Conservation (phyloP, 2,113 vertebrate genomes). For the Psittacula cyanocephala region DNA sequence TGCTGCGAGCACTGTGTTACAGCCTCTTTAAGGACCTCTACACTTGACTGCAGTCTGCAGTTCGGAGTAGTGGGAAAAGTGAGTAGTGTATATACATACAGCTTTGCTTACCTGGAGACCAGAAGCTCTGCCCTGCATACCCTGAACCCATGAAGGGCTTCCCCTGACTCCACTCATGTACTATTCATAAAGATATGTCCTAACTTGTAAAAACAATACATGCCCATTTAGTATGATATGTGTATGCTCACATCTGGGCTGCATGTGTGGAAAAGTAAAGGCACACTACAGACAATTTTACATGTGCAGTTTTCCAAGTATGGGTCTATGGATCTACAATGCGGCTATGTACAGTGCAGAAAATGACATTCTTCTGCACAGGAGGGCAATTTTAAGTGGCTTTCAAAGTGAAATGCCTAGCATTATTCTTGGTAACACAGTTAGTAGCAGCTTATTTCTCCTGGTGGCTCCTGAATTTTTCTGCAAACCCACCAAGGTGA, state of each 20-base stretch:
- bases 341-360: not conserved
- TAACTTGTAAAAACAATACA: conserved; percentile 16
- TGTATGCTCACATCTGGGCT: conserved; percentile 50
- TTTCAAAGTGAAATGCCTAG: not conserved
- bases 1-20: not conserved
- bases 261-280: conserved; percentile 48
- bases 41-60: not conserved
- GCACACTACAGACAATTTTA: conserved; percentile 4
- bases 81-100: not conserved
- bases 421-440: not conserved
- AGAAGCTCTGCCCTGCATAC: not conserved
- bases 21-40: not conserved
- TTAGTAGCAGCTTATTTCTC: conserved; percentile 39
- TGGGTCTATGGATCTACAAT: not conserved
- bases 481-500: not conserved
- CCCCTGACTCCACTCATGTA: not conserved
- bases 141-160: not conserved
- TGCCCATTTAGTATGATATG: not conserved
- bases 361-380: conserved; percentile 24
- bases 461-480: conserved; percentile 36
- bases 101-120: not conserved
- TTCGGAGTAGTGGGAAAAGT: not conserved
- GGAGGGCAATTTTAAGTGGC: conserved; percentile 5
- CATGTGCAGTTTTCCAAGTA: conserved; percentile 6
- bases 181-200: not conserved